Conservation (phyloP, 2,888 invertebrate genomes). For the Xestia c-nigrum region DNA sequence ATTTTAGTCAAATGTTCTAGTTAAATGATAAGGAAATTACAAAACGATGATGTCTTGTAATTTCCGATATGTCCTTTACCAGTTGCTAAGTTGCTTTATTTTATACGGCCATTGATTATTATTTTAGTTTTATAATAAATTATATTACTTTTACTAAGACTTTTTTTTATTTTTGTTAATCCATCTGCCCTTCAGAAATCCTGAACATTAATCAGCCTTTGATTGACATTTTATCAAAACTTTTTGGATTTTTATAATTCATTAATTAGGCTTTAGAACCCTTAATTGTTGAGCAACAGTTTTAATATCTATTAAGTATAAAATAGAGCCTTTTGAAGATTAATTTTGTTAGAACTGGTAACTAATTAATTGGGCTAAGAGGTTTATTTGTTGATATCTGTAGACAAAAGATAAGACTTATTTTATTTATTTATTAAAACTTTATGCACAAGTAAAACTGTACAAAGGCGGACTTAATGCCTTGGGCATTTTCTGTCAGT, state of each 20-base stretch:
- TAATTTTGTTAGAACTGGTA: not conserved
- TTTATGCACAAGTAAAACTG: no score
- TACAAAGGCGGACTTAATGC: no score
- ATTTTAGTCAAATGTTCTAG: not conserved
- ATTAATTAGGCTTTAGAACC: slow-evolving; percentile 24
- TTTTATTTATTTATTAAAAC: no score
- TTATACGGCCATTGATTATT: slow-evolving; percentile 19
- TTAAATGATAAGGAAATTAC: no score
- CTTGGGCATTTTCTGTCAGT: no score
- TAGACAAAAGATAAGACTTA: not conserved
- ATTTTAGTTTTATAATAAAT: slow-evolving; percentile 41
- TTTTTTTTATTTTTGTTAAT: slow-evolving; percentile 33
- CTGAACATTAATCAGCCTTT: slow-evolving; percentile 33
- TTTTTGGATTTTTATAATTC: slow-evolving; percentile 20
- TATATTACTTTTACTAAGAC: slow-evolving; percentile 14
- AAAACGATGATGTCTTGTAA: not conserved
- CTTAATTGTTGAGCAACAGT: slow-evolving; percentile 11
- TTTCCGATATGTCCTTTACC: no score
- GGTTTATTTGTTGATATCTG: not conserved
- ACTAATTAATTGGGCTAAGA: not conserved
- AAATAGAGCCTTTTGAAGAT: not conserved
- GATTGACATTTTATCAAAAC: slow-evolving; percentile 34
- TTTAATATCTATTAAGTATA: not conserved
- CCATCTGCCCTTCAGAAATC: slow-evolving; percentile 2
- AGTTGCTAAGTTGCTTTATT: slow-evolving; percentile 15